Conservation (phyloP, 1,140 invertebrate genomes). For the Micrasema minimum region DNA sequence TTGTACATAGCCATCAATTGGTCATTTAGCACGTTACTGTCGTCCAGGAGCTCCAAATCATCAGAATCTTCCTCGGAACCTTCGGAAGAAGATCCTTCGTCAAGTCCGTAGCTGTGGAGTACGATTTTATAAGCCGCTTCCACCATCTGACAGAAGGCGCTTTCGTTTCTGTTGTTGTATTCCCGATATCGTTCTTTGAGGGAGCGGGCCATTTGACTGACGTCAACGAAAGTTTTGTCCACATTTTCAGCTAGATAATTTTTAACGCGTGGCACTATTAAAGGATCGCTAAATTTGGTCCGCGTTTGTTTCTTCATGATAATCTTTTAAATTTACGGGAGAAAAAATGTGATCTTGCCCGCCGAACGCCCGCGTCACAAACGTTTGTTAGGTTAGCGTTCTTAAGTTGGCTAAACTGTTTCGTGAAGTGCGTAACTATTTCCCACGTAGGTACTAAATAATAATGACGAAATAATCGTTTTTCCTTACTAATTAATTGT, state of each 20-base stretch:
- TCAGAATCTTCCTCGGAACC: conserved; percentile 68
- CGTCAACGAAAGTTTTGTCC: conserved; percentile 77
- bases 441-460: not conserved
- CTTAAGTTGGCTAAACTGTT: not conserved
- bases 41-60: conserved; percentile 67
- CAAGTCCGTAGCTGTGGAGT: conserved; percentile 68
- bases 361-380: conserved; percentile 37
- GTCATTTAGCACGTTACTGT: conserved; percentile 64
- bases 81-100: conserved; percentile 65
- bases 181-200: conserved; percentile 77
- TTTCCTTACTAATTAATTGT: not conserved
- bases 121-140: conserved; percentile 69
- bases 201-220: conserved; percentile 77
- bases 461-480: not conserved
- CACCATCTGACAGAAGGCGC: conserved; percentile 74
- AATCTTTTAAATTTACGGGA: conserved; percentile 18
- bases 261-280: conserved; percentile 65
- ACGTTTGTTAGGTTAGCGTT: not conserved
- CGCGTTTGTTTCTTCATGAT: conserved; percentile 42
- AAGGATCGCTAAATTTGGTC: conserved; percentile 56
- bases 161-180: conserved; percentile 75
- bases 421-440: not conserved
- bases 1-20: conserved; percentile 64
- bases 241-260: conserved; percentile 79
- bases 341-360: conserved; percentile 18